Evolutionary conservation across 2,113 vertebrate genomes (phyloP).

Genomic region (Upupa epops): DNA sequence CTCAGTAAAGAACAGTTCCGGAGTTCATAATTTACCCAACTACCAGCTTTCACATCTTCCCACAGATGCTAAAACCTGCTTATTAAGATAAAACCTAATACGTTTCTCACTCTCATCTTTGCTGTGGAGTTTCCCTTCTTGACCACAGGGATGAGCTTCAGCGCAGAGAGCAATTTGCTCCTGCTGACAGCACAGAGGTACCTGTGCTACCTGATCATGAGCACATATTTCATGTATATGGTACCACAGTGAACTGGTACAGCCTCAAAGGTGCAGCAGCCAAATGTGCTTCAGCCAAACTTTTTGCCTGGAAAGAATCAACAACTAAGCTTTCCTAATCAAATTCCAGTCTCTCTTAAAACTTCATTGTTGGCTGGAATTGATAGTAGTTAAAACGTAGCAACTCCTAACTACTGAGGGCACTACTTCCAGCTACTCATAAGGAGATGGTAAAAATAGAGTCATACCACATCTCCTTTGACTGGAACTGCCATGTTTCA

Average conservation of each 20-base stretch:
- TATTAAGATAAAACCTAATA: neutral
- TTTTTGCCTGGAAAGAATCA: neutral
- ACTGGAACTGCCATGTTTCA: neutral
- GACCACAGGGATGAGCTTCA: neutral
- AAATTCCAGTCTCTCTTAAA: neutral
- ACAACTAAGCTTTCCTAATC: neutral
- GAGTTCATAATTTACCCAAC: neutral
- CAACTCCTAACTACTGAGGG: neutral
- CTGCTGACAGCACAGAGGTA: neutral
- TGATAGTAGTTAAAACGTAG: neutral
- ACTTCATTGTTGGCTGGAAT: neutral
- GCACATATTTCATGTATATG: rapidly evolving
- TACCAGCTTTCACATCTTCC: neutral
- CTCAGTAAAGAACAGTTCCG: neutral
- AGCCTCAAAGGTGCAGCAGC: neutral
- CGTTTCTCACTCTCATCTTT: neutral
- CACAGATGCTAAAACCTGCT: neutral
- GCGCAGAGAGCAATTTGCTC: neutral
- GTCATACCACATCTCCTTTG: neutral
- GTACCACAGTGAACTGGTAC: rapidly evolving
- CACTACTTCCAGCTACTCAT: neutral
- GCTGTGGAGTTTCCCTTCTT: neutral
- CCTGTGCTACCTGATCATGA: rapidly evolving
- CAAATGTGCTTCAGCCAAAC: neutral
- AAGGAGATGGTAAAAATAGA: neutral